Percentiles rank a stretch among this genome's conserved stretches.
These are phyloP conservation scores for Apodemia mormo DNA, from an alignment of 2,888 invertebrate species.

Conservation along the genomic window DNA sequence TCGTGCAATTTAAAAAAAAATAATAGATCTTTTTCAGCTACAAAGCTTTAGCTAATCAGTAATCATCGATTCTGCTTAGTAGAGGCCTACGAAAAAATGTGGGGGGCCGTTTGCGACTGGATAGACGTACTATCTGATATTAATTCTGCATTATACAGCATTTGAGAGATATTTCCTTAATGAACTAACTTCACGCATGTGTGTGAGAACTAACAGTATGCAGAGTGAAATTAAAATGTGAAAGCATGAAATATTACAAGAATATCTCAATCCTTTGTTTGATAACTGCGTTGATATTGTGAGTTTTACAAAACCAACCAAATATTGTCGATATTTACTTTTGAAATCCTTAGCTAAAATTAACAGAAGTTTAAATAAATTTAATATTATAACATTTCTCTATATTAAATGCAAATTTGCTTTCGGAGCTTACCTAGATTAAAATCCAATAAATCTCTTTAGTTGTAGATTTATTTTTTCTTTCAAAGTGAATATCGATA, in stretches of 20 bases:
- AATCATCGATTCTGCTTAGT: slow-evolving; percentile 59
- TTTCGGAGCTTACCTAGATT: no score
- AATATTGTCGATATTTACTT: slow-evolving; percentile 6
- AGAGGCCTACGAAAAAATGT: slow-evolving; percentile 43
- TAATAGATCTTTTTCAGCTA: slow-evolving; percentile 58
- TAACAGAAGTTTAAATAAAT: slow-evolving; percentile 9
- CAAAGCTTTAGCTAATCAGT: slow-evolving; percentile 68
- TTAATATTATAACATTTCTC: neutral
- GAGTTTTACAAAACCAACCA: neutral
- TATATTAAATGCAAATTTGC: no score
- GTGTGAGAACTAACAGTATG: slow-evolving; percentile 62
- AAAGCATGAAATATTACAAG: slow-evolving; percentile 27
- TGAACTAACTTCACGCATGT: slow-evolving; percentile 60
- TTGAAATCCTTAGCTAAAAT: neutral
- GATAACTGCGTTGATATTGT: slow-evolving; percentile 11
- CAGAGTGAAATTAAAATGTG: slow-evolving; percentile 38
- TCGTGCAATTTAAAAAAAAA: slow-evolving; percentile 47
- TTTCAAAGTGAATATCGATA: slow-evolving; percentile 31
- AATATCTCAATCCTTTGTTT: slow-evolving; percentile 22
- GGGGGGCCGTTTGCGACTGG: slow-evolving; percentile 58
- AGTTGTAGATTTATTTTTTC: neutral
- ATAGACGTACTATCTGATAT: slow-evolving; percentile 54
- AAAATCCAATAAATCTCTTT: no score
- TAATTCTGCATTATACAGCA: slow-evolving; percentile 31
- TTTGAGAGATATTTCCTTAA: slow-evolving; percentile 21